Evolutionary conservation across 2,888 invertebrate genomes (phyloP), one percentile per base, ranked within the genome.

Genomic region (Caenorhabditis sp.): DNA sequence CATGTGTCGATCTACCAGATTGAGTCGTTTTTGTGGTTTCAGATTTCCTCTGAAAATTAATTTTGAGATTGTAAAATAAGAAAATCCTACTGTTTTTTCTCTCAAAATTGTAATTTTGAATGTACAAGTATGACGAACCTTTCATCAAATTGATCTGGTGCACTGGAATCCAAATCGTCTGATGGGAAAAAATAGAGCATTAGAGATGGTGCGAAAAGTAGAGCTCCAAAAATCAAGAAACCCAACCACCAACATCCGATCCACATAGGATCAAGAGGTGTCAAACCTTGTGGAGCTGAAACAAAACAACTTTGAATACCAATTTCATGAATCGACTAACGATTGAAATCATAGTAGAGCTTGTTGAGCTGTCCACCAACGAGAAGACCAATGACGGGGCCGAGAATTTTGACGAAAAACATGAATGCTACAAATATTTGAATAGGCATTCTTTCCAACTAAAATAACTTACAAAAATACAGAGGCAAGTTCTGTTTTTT

Each of bases 171-270:
- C 14, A 78, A 58, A 58, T 69, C 63, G 31, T 76, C 76, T 0
- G 77, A 77, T 1, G 89, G 88, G 76, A 88, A 89, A 43, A 82
- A 84, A 37, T 88, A 88, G 37, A 89, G 79, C 1, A 86, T 84
- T 0, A 89, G 37, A 0, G 88, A 85, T 17, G 81, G 81, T 24
- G 76, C 78, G 65, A 81, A 78, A 8, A 81, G 69, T 36, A 79
- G 63, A 12, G 65, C 51, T 66, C 71, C 80, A 59, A 82, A 80
- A 26, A 82, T 78, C 4, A 88, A 66, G 76, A 88, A 89, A n/a
- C 88, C 88, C 24, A 89, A 75, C 89, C 88, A 88, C 89, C 89
- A 89, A 4, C 88, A 88, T 0, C 89, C 89, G 21, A 89, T 89
- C 89, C 89, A 89, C 68, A 88, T 84, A 0, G 89, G 89, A 75